Conservation (phyloP, 2,888 invertebrate genomes). For the Alentia gelatinosa region DNA sequence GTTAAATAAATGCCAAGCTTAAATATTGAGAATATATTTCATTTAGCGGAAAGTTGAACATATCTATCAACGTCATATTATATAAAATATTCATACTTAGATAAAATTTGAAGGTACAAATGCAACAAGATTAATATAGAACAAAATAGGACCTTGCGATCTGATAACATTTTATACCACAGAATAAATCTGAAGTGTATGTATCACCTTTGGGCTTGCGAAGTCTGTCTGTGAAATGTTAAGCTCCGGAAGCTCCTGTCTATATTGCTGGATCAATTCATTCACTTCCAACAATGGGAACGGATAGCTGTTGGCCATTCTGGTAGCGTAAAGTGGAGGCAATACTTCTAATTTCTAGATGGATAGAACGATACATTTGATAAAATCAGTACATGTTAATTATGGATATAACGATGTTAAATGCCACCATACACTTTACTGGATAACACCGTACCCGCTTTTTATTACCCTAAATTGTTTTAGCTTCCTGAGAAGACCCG, state of each 20-base stretch:
- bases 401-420: too few relatives aligned
- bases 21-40: background rate
- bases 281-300: constrained; percentile 26
- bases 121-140: background rate
- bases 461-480: too few relatives aligned
- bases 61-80: background rate
- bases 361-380: too few relatives aligned
- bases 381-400: too few relatives aligned
- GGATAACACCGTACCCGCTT: too few relatives aligned
- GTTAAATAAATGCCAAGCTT: too few relatives aligned
- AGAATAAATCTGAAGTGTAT: background rate
- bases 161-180: background rate
- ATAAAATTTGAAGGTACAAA: background rate
- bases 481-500: too few relatives aligned
- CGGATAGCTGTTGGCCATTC: constrained; percentile 10
- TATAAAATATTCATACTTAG: background rate
- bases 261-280: background rate
- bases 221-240: background rate
- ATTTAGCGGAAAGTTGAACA: background rate
- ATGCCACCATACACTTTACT: too few relatives aligned
- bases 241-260: background rate
- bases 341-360: too few relatives aligned
- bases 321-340: too few relatives aligned
- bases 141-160: background rate
- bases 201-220: background rate